Evolutionary conservation across 2,113 vertebrate species (phyloP).

Genomic region (Megaceryle torquata): DNA sequence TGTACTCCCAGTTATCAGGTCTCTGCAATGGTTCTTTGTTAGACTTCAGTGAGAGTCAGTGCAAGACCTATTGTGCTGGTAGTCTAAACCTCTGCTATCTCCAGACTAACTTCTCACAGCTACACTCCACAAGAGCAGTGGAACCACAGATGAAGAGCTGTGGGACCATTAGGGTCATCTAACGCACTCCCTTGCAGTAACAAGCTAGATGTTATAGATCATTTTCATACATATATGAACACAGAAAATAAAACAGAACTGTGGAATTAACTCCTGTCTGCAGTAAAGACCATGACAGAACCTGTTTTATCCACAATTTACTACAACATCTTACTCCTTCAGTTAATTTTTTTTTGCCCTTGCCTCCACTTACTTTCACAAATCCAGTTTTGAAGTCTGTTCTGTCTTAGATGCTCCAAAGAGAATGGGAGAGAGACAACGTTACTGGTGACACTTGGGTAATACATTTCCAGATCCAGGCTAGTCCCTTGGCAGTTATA

Average conservation of each 20-base stretch:
- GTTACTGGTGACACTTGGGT: background rate
- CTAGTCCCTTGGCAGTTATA: background rate
- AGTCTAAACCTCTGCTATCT: constrained; percentile 20
- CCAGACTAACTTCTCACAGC: background rate
- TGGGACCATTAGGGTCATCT: background rate
- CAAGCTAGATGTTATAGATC: background rate
- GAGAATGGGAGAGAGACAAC: background rate
- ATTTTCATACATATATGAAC: background rate
- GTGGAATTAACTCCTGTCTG: background rate
- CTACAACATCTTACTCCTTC: background rate
- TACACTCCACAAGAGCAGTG: background rate
- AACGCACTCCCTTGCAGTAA: background rate
- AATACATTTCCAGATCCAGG: constrained; percentile 7
- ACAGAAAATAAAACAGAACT: background rate
- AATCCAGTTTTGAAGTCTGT: background rate
- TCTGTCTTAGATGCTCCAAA: background rate
- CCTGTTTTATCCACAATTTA: background rate
- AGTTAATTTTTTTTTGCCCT: background rate
- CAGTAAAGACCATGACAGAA: background rate
- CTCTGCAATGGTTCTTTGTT: background rate
- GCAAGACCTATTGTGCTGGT: background rate
- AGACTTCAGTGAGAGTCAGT: background rate
- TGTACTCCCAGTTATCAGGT: background rate
- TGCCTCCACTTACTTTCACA: background rate
- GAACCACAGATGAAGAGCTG: background rate